Evolutionary conservation across 2,888 invertebrate species (phyloP).

Genomic region (Dicranocentrus wangi): DNA sequence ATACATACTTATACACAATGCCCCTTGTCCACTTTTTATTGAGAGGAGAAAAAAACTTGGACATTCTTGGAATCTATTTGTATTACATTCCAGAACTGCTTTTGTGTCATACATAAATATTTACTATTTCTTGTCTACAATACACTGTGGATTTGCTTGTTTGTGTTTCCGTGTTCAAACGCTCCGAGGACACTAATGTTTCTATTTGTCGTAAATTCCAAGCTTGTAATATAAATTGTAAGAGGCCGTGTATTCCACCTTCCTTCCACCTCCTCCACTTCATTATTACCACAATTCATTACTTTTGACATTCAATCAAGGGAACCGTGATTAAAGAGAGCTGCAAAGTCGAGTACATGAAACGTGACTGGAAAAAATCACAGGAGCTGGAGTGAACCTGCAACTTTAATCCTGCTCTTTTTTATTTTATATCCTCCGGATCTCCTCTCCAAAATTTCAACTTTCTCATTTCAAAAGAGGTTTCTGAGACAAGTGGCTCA

Average conservation of each 20-base stretch:
- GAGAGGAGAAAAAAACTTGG: slow-evolving; percentile 19
- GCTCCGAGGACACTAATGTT: background rate
- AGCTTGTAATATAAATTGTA: no score
- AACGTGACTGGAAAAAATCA: no score
- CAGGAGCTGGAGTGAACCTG: no score
- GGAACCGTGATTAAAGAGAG: slow-evolving; percentile 21
- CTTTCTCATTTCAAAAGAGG: no score
- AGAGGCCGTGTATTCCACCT: no score
- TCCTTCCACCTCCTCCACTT: no score
- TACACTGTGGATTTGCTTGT: background rate
- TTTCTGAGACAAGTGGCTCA: no score
- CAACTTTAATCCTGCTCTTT: no score
- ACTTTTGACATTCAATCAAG: slow-evolving; percentile 35
- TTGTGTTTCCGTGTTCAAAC: background rate
- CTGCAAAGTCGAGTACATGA: no score
- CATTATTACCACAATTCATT: slow-evolving; percentile 44
- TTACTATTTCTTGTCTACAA: slow-evolving; percentile 42
- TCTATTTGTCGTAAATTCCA: no score
- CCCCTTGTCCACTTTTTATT: slow-evolving; percentile 16
- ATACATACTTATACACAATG: background rate
- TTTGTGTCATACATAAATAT: slow-evolving; percentile 31
- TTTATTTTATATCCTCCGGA: no score
- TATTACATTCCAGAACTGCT: slow-evolving; percentile 28
- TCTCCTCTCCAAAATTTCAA: background rate
- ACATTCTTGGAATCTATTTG: slow-evolving; percentile 38